Evolutionary conservation across 2,888 invertebrate species (phyloP).

Genomic region (Sminthurides aquaticus): DNA sequence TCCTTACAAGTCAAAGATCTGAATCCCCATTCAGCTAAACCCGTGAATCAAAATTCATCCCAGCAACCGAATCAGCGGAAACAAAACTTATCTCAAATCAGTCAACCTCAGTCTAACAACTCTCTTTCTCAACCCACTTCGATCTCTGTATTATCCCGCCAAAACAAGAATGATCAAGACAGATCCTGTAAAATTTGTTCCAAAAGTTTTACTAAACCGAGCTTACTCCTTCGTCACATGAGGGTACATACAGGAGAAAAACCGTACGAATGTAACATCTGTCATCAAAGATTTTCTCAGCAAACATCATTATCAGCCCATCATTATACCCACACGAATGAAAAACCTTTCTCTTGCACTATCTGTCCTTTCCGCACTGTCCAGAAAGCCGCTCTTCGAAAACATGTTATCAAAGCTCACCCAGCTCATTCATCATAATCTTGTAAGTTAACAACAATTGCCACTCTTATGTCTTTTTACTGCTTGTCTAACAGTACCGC

Average conservation of each 20-base stretch:
- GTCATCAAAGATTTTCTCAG: constrained; percentile 56
- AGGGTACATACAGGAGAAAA: constrained; percentile 56
- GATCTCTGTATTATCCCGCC: too few species aligned
- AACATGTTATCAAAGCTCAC: constrained; percentile 55
- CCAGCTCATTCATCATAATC: constrained; percentile 36
- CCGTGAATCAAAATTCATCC: background rate
- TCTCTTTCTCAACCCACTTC: too few species aligned
- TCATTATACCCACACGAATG: constrained; percentile 54
- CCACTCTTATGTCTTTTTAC: too few species aligned
- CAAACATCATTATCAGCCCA: constrained; percentile 57
- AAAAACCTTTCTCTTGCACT: constrained; percentile 54
- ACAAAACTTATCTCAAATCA: background rate
- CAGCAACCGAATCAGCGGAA: background rate
- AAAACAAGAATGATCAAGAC: too few species aligned
- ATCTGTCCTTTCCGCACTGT: constrained; percentile 56
- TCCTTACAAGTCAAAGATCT: background rate
- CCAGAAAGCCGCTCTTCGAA: constrained; percentile 56
- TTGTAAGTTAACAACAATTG: too few species aligned
- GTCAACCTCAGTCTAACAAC: too few species aligned
- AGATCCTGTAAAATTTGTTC: constrained; percentile 48
- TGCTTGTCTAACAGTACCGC: too few species aligned
- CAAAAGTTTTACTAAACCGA: constrained; percentile 53
- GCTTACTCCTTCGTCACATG: constrained; percentile 52
- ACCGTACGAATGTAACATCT: constrained; percentile 54
- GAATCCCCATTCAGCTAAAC: background rate